Evolutionary conservation across 2,797 vertebrate genomes (phyloP), one percentile per base, ranked within the genome.

Genomic region (Enteromius unitaeniatus): DNA sequence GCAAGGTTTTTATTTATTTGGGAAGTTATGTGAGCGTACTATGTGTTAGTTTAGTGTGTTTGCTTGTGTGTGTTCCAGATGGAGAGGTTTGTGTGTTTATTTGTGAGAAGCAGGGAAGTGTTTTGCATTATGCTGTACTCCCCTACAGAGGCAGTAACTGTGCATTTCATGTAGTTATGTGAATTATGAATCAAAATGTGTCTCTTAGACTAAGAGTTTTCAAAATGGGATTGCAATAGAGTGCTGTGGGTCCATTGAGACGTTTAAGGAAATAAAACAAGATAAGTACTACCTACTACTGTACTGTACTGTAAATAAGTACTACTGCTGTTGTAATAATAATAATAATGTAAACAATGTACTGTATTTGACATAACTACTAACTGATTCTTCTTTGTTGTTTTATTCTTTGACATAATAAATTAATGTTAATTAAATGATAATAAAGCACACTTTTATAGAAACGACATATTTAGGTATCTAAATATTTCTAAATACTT

Each of bases 111-210:
- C 3, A 13, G 58, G 58, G 58, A 31, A 31, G 4, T 73, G 17
- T 26, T 51, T 28, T 51, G 15, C 28, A 8, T 73, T 55, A 21
- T 37, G 49, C 17, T 51, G 45, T 73, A 31, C 15, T 21, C 49
- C 4, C 26, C 45, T 73, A 31, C 26, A 72, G 47, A 49, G 23
- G 23, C 26, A 21, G 26, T 19, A 19, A 19, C 68, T 47, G 23
- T 14, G 17, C 26, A 31, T 31, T 31, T 73, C 17, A 73, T 11
- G 26, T 51, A 28, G 11, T 62, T 62, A 28, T 28, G 23, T 73
- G 45, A 73, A 49, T 11, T 51, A 51, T 73, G 17, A 73, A 51
- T 72, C 13, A 72, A 72, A 72, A 49, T 49, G 42, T 70, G 23
- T 19, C 42, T 19, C 23, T 31, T 31, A 73, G 26, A 31, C 45